These are phyloP conservation scores for Myotis davidii DNA, from an alignment of 2,113 vertebrate genomes.

Conservation along the genomic window DNA sequence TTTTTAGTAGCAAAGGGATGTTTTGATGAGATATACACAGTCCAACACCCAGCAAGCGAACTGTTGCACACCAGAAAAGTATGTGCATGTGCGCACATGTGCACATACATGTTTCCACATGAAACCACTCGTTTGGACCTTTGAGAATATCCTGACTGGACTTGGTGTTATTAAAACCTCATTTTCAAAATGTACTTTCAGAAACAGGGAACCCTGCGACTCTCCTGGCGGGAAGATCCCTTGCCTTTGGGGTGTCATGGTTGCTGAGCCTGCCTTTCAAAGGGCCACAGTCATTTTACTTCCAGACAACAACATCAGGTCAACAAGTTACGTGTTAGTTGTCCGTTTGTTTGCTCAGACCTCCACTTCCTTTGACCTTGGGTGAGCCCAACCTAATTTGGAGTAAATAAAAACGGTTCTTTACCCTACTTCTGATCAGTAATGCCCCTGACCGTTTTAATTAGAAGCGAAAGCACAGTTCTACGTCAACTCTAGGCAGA, in stretches of 20 bases:
- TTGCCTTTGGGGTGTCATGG: neutral
- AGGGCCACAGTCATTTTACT: neutral
- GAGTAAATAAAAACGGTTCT: conserved; percentile 45
- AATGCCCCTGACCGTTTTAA: conserved; percentile 46
- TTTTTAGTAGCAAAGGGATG: neutral
- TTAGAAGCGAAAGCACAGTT: conserved; percentile 59
- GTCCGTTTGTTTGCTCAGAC: conserved; percentile 59
- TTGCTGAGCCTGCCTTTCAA: neutral
- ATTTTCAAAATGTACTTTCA: neutral
- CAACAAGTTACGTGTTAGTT: conserved; percentile 45
- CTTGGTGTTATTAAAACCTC: neutral
- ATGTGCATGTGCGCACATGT: neutral
- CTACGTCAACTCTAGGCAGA: conserved; percentile 15
- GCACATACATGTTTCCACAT: neutral
- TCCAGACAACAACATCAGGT: conserved; percentile 40
- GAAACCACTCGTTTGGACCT: neutral
- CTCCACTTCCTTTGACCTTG: conserved; percentile 55
- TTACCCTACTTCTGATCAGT: conserved; percentile 57
- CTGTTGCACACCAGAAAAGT: accelerated
- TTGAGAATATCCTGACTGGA: neutral
- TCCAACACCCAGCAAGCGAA: neutral
- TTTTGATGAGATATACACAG: neutral
- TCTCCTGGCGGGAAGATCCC: neutral
- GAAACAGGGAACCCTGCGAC: neutral
- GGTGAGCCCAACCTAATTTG: conserved; percentile 52